Evolutionary conservation across 1,140 invertebrate species (phyloP), one percentile per base, ranked within the genome.

Genomic region (Meloidogyne exigua): DNA sequence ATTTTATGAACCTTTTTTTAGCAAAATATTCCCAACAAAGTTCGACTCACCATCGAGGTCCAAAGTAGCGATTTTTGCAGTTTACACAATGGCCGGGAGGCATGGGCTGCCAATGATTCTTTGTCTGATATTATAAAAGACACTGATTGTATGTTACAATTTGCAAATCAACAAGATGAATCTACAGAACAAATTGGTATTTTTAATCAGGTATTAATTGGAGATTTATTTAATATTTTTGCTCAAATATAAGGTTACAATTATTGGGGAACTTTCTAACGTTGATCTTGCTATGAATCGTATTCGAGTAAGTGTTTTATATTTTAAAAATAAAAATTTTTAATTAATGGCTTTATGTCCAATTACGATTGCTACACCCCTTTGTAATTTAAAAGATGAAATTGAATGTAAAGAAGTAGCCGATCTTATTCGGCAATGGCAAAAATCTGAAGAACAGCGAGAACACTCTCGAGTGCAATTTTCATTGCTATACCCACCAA

Each of bases 81-180:
- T 62, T 75, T 79, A 65, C 49, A 75, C 28, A 75, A 69, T 32
- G 68, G 62, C 2, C 67, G 78, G n/a, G 77, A 79, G 62, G 77
- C 77, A 12, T 79, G 77, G 77, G 49, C 77, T 9, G 21, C n/a
- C 25, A 79, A 80, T 32, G 77, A 79, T 64, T 79, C 77, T 10
- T 42, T 79, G 11, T 79, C 77, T 44, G 76, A 78, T 32, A 79
- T 79, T 63, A 79, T 79, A 65, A 36, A 63, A 32, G 78, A 79
- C 23, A 79, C 77, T n/a, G 68, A 80, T 23, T 79, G 77, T 39
- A 80, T 79, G 67, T 26, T 79, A 39, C 78, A 79, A 57, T 79
- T 79, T 65, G 77, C 77, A 3, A 75, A 79, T 68, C 78, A 80
- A 65, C 62, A 49, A n/a, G 77, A 62, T 32, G 66, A 36, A 64